phyloP scores from a whole-genome alignment of 2,888 invertebrate species.

The Diadromus collaris region DNA sequence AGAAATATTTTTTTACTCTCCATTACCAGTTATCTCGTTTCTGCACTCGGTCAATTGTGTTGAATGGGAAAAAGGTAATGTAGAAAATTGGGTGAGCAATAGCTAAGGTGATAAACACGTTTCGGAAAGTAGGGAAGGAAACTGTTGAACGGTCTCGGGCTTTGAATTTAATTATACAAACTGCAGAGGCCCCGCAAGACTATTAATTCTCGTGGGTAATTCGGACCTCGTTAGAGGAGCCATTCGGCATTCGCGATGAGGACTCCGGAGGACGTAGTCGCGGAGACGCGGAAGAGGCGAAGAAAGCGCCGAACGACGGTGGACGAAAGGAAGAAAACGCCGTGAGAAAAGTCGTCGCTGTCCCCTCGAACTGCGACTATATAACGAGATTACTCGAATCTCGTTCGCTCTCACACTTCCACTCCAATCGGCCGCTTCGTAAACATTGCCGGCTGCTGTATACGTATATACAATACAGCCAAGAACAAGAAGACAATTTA shows the following conservation, averaged over 20 bases:
- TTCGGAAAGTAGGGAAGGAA: conserved; percentile 10
- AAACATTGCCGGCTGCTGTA: conserved; percentile 11
- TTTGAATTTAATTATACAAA: conserved; percentile 56
- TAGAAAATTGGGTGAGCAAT: neutral
- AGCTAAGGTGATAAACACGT: conserved; percentile 51
- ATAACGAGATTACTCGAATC: conserved; percentile 41
- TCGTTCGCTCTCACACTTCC: conserved; percentile 19
- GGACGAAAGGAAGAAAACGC: conserved; percentile 10
- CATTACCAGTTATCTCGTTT: conserved; percentile 25
- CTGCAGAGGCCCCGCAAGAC: conserved; percentile 12
- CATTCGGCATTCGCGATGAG: conserved; percentile 29
- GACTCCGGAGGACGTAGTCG: neutral
- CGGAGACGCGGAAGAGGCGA: neutral
- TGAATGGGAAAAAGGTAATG: neutral
- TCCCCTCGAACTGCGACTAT: conserved; percentile 26
- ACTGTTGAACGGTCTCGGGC: conserved; percentile 16
- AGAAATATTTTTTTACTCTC: conserved; percentile 5
- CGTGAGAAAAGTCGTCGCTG: conserved; percentile 15
- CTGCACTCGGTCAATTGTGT: conserved; percentile 6
- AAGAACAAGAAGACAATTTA: neutral
- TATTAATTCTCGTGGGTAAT: conserved; percentile 45
- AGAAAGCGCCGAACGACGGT: neutral
- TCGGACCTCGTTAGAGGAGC: conserved; percentile 37
- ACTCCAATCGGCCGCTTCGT: conserved; percentile 7
- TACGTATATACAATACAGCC: neutral